A percentile compares a stretch with the other conserved stretches of the same genome.
phyloP scores from a whole-genome alignment of 2,888 invertebrate genomes.

The Agonopterix heracliana region DNA sequence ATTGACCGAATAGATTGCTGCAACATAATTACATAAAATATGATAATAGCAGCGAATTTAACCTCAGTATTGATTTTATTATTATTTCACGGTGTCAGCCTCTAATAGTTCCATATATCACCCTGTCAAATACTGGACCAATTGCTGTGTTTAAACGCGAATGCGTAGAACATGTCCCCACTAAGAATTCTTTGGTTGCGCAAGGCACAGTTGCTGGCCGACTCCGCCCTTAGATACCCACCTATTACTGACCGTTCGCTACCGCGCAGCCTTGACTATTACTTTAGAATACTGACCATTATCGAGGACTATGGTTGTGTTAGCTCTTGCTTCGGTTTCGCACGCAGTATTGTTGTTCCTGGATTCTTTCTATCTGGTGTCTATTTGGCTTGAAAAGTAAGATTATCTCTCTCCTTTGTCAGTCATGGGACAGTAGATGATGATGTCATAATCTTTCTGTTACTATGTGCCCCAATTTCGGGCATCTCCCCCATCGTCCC shows the following conservation, averaged over 20 bases:
- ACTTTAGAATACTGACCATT: slow-evolving; percentile 47
- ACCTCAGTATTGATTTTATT: slow-evolving; percentile 35
- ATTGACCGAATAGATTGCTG: slow-evolving; percentile 14
- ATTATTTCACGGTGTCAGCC: slow-evolving; percentile 26
- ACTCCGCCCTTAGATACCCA: slow-evolving; percentile 63
- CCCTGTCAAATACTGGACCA: slow-evolving; percentile 63
- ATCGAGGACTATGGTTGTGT: slow-evolving; percentile 18
- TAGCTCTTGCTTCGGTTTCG: too few relatives aligned
- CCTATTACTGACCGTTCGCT: slow-evolving; percentile 63
- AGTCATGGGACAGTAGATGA: too few relatives aligned
- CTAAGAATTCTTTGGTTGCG: slow-evolving; percentile 55
- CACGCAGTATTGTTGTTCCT: background rate
- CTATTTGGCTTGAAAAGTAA: too few relatives aligned
- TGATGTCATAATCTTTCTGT: too few relatives aligned
- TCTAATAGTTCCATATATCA: slow-evolving; percentile 59
- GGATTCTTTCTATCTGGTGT: background rate
- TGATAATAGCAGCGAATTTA: slow-evolving; percentile 25
- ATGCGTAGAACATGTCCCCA: slow-evolving; percentile 1
- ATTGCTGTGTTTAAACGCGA: slow-evolving; percentile 52
- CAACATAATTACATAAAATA: slow-evolving; percentile 19
- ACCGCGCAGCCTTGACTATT: slow-evolving; percentile 69
- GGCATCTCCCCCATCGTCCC: too few relatives aligned
- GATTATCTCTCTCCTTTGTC: too few relatives aligned
- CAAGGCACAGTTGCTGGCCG: slow-evolving; percentile 33
- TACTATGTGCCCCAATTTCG: too few relatives aligned